phyloP scores from a whole-genome alignment of 2,888 invertebrate species.

The Trachelus tabidus region DNA sequence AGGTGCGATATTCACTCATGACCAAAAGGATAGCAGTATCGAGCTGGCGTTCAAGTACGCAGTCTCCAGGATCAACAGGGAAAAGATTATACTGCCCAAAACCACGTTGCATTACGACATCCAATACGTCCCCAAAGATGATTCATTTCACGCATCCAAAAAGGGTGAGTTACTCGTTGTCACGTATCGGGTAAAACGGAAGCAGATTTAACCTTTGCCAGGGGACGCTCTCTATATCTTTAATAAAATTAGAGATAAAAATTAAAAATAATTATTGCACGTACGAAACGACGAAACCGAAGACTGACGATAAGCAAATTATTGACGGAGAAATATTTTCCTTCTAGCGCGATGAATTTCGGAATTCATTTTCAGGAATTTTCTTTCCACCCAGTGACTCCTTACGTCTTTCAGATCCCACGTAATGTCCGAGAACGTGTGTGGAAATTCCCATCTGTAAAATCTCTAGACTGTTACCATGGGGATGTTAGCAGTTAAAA shows the following conservation, averaged over 20 bases:
- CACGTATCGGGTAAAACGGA: too few relatives aligned
- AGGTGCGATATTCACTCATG: slow-evolving; percentile 84
- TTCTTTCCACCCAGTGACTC: background rate
- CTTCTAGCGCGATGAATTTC: background rate
- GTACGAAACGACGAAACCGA: background rate
- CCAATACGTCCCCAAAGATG: slow-evolving; percentile 78
- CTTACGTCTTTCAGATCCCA: background rate
- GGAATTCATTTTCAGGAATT: background rate
- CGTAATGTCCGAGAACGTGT: too few relatives aligned
- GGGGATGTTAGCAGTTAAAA: background rate
- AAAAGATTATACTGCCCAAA: slow-evolving; percentile 77
- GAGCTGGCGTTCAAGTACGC: slow-evolving; percentile 86
- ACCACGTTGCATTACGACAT: slow-evolving; percentile 81
- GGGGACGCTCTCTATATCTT: too few relatives aligned
- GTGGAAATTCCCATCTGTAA: background rate
- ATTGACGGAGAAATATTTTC: background rate
- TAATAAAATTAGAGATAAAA: too few relatives aligned
- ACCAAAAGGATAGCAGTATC: slow-evolving; percentile 76
- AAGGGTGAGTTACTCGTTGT: slow-evolving; percentile 68
- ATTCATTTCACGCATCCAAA: slow-evolving; percentile 84
- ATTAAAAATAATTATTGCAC: too few relatives aligned
- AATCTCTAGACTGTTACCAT: background rate
- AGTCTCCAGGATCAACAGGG: slow-evolving; percentile 80
- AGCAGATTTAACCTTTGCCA: too few relatives aligned
- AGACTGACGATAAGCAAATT: background rate